Evolutionary conservation across 2,113 vertebrate species (phyloP).

Genomic region (Lepus timidus): DNA sequence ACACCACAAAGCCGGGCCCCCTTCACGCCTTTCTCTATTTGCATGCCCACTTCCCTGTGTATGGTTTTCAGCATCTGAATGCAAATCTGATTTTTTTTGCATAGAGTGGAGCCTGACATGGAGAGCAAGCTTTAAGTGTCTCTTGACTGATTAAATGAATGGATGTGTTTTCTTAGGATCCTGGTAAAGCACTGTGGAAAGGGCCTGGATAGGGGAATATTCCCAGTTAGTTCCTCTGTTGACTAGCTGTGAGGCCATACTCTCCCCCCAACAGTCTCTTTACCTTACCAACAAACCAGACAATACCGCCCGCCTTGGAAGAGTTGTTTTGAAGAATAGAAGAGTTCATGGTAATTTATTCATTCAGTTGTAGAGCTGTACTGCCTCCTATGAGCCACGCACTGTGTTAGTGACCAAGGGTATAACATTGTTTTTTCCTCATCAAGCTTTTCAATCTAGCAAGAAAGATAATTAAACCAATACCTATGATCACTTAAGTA

Average conservation of each 20-base stretch:
- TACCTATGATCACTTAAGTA: background rate
- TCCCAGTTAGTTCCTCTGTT: background rate
- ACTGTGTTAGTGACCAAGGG: background rate
- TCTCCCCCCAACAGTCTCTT: background rate
- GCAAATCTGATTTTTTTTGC: constrained; percentile 27
- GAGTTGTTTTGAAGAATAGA: constrained; percentile 47
- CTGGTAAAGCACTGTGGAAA: background rate
- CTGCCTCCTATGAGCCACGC: background rate
- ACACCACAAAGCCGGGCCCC: too few relatives aligned
- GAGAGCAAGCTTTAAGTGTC: background rate
- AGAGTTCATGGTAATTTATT: background rate
- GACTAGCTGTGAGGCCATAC: background rate
- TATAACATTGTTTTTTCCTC: constrained; percentile 6
- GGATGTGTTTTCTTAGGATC: background rate
- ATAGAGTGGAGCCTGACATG: background rate
- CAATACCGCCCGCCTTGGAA: background rate
- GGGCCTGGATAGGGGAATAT: background rate
- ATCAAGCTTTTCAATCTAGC: constrained; percentile 45
- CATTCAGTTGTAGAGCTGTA: background rate
- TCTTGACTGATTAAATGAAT: background rate
- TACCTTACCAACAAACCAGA: background rate
- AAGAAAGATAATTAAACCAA: constrained; percentile 51
- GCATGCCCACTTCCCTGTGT: background rate
- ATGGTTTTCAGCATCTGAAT: constrained; percentile 28
- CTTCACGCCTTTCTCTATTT: background rate